Conservation (phyloP, 2,888 invertebrate genomes). For the Synergus japonicus region DNA sequence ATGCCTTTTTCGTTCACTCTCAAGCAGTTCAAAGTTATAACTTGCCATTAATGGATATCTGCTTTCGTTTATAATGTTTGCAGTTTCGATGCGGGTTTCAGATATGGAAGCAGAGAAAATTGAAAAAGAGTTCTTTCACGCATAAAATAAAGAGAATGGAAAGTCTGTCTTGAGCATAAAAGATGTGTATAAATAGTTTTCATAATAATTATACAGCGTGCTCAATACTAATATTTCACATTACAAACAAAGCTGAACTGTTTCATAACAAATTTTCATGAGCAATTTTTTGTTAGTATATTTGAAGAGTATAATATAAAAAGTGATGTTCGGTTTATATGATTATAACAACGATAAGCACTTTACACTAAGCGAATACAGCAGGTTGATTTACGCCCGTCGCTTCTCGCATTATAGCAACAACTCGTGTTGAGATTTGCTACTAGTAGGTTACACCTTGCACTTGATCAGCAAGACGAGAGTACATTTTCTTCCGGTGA, state of each 20-base stretch:
- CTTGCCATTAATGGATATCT: slow-evolving; percentile 8
- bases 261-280: no score
- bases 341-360: slow-evolving; percentile 12
- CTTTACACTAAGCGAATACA: background rate
- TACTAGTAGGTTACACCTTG: slow-evolving; percentile 25
- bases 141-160: background rate
- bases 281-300: no score
- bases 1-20: background rate
- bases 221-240: no score
- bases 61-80: slow-evolving; percentile 5
- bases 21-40: background rate
- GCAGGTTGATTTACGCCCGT: slow-evolving; percentile 1
- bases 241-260: no score
- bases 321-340: background rate
- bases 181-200: no score
- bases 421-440: slow-evolving; percentile 11
- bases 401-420: slow-evolving; percentile 3
- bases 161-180: background rate
- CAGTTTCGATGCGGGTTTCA: background rate
- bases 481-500: slow-evolving; percentile 37
- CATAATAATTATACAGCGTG: no score
- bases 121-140: background rate
- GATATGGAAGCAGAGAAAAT: background rate
- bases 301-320: background rate
- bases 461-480: slow-evolving; percentile 27